These are phyloP conservation scores for Onchidella celtica DNA, from an alignment of 2,888 invertebrate genomes.

Conservation along the genomic window DNA sequence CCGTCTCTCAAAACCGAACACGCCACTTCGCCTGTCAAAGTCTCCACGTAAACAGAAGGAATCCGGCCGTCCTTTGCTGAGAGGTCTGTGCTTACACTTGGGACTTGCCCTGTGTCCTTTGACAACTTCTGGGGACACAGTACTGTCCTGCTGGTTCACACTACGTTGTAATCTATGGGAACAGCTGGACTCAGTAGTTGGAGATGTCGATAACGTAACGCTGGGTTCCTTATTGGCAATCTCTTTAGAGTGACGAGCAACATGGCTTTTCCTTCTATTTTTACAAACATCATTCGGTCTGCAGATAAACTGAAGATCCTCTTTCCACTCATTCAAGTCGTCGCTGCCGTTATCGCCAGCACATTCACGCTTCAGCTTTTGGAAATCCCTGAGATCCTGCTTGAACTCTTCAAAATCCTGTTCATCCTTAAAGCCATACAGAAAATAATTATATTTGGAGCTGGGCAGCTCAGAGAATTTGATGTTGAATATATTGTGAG, in stretches of 20 bases:
- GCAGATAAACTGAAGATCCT: slow-evolving; percentile 36
- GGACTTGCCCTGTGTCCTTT: neutral
- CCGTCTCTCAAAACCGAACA: slow-evolving; percentile 17
- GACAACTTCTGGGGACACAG: neutral
- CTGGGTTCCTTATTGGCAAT: neutral
- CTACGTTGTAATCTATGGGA: neutral
- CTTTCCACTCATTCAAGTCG: slow-evolving; percentile 11
- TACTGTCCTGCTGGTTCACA: neutral
- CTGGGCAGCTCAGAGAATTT: slow-evolving; percentile 39
- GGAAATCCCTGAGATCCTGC: slow-evolving; percentile 67
- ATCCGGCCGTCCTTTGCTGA: neutral
- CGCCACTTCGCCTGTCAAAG: slow-evolving; percentile 33
- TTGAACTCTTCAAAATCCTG: slow-evolving; percentile 75
- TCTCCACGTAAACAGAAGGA: neutral
- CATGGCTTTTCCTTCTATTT: slow-evolving; percentile 8
- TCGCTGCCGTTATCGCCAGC: slow-evolving; percentile 23
- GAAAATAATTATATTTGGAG: slow-evolving; percentile 28
- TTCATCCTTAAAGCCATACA: slow-evolving; percentile 58
- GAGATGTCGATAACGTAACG: neutral
- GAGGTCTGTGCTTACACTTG: neutral
- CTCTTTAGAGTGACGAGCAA: neutral
- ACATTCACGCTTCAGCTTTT: slow-evolving; percentile 48
- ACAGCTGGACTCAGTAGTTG: neutral
- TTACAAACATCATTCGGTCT: slow-evolving; percentile 38
- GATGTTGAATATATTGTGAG: slow-evolving; percentile 30